Evolutionary conservation across 1,140 invertebrate genomes (phyloP).

Genomic region (Diorhabda sublineata): DNA sequence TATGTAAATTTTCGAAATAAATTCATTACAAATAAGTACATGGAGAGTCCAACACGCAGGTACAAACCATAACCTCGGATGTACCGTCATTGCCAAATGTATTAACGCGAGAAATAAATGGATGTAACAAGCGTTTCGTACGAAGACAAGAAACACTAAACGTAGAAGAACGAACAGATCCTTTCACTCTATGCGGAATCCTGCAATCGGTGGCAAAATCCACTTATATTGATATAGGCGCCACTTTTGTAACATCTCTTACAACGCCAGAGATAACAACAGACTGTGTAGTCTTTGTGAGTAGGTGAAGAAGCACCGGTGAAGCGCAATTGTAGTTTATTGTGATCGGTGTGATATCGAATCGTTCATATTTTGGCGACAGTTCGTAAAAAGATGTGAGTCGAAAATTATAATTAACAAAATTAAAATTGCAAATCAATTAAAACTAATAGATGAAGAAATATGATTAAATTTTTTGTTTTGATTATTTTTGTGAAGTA

Average conservation of each 20-base stretch:
- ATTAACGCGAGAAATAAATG: conserved; percentile 9
- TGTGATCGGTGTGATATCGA: too few species aligned
- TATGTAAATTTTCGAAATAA: too few species aligned
- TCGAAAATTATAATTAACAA: too few species aligned
- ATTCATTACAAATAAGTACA: too few species aligned
- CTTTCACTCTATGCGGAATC: conserved; percentile 15
- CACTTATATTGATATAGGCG: conserved; percentile 12
- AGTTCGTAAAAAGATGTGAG: too few species aligned
- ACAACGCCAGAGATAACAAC: conserved; percentile 1
- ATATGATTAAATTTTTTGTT: too few species aligned
- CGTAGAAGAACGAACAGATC: conserved; percentile 11
- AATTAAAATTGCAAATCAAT: too few species aligned
- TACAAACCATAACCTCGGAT: not conserved
- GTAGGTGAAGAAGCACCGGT: not conserved
- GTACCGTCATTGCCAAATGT: not conserved
- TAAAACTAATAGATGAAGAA: too few species aligned
- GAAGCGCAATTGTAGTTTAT: too few species aligned
- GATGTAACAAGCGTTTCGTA: conserved; percentile 13
- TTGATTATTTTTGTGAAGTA: too few species aligned
- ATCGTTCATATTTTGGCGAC: too few species aligned
- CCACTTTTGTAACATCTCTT: conserved; percentile 19
- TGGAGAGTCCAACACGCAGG: too few species aligned
- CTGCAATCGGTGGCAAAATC: conserved; percentile 16
- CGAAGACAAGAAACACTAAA: conserved; percentile 6
- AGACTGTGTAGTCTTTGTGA: not conserved